These are phyloP conservation scores for Elmis aenea DNA, from an alignment of 2,888 invertebrate species.

Conservation along the genomic window DNA sequence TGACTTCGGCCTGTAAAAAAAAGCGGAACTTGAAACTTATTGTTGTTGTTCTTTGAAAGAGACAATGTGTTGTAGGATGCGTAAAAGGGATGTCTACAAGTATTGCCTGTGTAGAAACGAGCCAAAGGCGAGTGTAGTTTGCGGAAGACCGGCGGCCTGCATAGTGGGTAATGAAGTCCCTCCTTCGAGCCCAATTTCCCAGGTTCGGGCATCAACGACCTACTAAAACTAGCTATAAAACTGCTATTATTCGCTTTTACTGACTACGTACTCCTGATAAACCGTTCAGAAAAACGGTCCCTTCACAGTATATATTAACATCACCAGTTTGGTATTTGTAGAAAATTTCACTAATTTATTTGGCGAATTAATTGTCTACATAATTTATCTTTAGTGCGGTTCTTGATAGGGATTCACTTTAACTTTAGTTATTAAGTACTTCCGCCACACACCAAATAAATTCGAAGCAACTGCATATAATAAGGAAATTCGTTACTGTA, in stretches of 20 bases:
- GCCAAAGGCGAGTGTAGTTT: conserved; percentile 9
- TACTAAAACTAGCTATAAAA: conserved; percentile 38
- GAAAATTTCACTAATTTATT: too few relatives aligned
- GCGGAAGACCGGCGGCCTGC: conserved; percentile 5
- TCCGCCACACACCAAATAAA: conserved; percentile 31
- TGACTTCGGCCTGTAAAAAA: too few relatives aligned
- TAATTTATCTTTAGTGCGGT: too few relatives aligned
- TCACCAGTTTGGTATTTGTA: too few relatives aligned
- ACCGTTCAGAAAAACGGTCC: conserved; percentile 17
- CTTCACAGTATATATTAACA: conserved; percentile 3
- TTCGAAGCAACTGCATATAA: conserved; percentile 29
- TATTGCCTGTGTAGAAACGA: conserved; percentile 41
- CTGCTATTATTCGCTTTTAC: conserved; percentile 32
- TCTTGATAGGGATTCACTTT: conserved; percentile 38
- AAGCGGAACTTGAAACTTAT: too few relatives aligned
- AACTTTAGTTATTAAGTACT: conserved; percentile 39
- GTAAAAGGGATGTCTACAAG: too few relatives aligned
- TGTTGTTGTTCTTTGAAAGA: too few relatives aligned
- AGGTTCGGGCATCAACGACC: conserved; percentile 31
- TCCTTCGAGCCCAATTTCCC: conserved; percentile 27
- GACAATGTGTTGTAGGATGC: too few relatives aligned
- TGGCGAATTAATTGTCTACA: too few relatives aligned
- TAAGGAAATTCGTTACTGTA: too few relatives aligned
- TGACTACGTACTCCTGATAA: conserved; percentile 22
- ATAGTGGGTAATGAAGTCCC: conserved; percentile 34